These are phyloP conservation scores for Chironex yamaguchii DNA, from an alignment of 30 jellyfish, hydroid and myxozoan species.

Conservation along the genomic window DNA sequence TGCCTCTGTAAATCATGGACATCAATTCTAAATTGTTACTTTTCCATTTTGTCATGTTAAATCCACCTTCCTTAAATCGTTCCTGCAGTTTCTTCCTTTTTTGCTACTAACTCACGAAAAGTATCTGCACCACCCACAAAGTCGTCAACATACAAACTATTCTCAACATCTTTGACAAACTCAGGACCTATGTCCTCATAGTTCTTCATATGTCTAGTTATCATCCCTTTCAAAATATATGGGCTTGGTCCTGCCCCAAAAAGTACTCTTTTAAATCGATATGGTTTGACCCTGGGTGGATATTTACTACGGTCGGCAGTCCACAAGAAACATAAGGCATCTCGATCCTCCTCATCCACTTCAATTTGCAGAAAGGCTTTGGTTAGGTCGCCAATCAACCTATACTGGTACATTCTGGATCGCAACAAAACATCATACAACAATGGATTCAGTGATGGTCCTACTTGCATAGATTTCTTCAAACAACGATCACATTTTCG, in stretches of 20 bases:
- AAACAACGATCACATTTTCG: conserved; percentile 7
- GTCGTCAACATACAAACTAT: conserved; percentile 23
- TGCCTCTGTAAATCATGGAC: no score
- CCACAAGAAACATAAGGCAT: conserved; percentile 13
- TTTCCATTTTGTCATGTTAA: conserved; percentile 29
- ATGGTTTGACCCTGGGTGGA: conserved; percentile 12
- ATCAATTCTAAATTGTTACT: conserved; percentile 13
- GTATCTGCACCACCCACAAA: conserved; percentile 36
- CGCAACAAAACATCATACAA: conserved; percentile 40
- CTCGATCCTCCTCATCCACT: not conserved
- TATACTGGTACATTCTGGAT: conserved; percentile 18
- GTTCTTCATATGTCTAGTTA: not conserved
- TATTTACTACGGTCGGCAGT: conserved; percentile 14
- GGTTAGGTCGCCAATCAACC: no score
- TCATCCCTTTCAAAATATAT: not conserved
- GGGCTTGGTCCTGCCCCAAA: conserved; percentile 13
- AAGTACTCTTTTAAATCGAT: conserved; percentile 31
- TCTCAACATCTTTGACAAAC: not conserved
- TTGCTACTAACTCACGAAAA: no score
- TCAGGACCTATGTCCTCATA: conserved; percentile 39
- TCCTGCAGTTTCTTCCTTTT: no score
- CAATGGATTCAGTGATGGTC: conserved; percentile 36
- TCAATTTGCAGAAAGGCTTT: not conserved
- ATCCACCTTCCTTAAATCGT: conserved; percentile 49
- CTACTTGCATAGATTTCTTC: conserved; percentile 59